phyloP scores from a whole-genome alignment of 2,888 invertebrate genomes.

The Andrena chrysosceles region DNA sequence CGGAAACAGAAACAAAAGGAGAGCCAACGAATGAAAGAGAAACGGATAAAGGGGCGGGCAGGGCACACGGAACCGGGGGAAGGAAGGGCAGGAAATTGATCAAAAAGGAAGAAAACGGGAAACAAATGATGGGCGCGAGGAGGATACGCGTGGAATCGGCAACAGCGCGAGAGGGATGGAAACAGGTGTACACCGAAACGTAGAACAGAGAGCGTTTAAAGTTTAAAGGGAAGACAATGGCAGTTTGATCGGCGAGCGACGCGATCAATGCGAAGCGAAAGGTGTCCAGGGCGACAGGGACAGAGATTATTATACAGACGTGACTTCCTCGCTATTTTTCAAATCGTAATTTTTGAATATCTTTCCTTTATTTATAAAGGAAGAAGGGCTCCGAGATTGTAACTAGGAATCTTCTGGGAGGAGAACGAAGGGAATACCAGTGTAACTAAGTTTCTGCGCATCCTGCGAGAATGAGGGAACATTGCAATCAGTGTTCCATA shows the following conservation, averaged over 20 bases:
- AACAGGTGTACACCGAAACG: constrained; percentile 9
- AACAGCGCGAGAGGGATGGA: neutral
- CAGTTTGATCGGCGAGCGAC: neutral
- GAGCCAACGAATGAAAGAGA: constrained; percentile 27
- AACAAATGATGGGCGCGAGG: constrained; percentile 37
- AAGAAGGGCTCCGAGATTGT: neutral
- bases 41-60: constrained; percentile 12
- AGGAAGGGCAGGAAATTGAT: too few species aligned
- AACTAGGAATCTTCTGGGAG: neutral
- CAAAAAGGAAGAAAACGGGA: constrained; percentile 25
- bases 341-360: neutral
- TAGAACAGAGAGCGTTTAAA: constrained; percentile 17
- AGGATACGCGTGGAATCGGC: constrained; percentile 15
- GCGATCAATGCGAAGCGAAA: neutral
- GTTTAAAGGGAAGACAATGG: constrained; percentile 17
- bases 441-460: neutral
- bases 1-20: constrained; percentile 40
- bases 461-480: neutral
- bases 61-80: constrained; percentile 10
- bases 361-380: neutral
- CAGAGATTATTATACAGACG: neutral
- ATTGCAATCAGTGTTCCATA: neutral
- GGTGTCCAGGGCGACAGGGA: neutral
- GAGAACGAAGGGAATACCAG: neutral
- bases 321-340: neutral